These are phyloP conservation scores for Pelobates cultripes DNA, from an alignment of 2,797 vertebrate genomes.

Conservation along the genomic window DNA sequence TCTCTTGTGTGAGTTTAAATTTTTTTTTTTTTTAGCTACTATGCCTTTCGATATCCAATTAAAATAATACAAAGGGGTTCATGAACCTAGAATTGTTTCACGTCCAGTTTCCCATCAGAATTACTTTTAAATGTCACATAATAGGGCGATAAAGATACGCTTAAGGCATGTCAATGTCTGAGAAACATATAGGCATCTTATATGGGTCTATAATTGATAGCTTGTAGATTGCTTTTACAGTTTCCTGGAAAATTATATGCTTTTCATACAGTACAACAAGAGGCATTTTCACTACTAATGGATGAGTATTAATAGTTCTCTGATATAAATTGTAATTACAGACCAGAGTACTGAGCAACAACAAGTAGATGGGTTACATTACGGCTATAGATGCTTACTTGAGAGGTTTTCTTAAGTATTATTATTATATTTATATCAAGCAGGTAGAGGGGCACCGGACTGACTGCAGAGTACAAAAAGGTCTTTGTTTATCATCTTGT, in stretches of 20 bases:
- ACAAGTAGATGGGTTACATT: slow-evolving; percentile 41
- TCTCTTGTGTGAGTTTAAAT: too few species aligned
- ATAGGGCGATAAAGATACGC: slow-evolving; percentile 3
- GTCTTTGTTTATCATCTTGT: slow-evolving; percentile 53
- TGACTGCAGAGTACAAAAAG: slow-evolving; percentile 8
- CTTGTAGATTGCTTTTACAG: slow-evolving; percentile 42
- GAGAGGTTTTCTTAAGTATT: slow-evolving; percentile 27
- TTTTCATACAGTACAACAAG: slow-evolving; percentile 44
- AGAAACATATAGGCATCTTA: slow-evolving; percentile 29
- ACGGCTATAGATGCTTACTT: slow-evolving; percentile 30
- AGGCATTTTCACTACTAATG: slow-evolving; percentile 54
- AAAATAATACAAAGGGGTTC: not conserved
- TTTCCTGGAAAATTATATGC: slow-evolving; percentile 51
- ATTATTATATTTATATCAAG: slow-evolving; percentile 46
- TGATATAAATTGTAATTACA: slow-evolving; percentile 48
- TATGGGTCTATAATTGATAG: slow-evolving; percentile 42
- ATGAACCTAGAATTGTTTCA: not conserved
- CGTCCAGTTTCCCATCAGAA: slow-evolving; percentile 12
- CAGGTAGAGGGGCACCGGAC: slow-evolving; percentile 7
- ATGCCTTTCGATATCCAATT: not conserved
- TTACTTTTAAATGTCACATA: slow-evolving; percentile 7
- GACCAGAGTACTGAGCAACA: slow-evolving; percentile 24
- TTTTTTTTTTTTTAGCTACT: too few species aligned
- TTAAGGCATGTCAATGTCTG: slow-evolving; percentile 16
- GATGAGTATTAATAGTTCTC: slow-evolving; percentile 49